Evolutionary conservation across 2,888 invertebrate species (phyloP).

Genomic region (Epiblema foenella): DNA sequence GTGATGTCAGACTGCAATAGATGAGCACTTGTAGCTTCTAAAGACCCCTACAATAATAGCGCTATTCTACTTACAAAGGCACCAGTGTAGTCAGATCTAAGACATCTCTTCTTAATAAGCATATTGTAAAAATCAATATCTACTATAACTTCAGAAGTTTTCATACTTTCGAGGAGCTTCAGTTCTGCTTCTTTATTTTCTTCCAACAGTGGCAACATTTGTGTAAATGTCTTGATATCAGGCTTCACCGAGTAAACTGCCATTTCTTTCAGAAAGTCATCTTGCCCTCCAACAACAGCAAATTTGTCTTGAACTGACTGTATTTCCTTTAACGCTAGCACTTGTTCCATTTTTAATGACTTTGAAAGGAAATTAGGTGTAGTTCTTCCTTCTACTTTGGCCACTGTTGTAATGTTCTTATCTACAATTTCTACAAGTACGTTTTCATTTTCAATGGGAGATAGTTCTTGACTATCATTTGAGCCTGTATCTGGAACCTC

Average conservation of each 20-base stretch:
- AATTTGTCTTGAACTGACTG: slow-evolving; percentile 87
- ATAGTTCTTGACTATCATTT: slow-evolving; percentile 41
- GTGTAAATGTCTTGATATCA: slow-evolving; percentile 91
- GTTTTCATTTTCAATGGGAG: slow-evolving; percentile 45
- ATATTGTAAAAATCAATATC: slow-evolving; percentile 95
- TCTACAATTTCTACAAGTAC: slow-evolving; percentile 54
- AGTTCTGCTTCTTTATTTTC: slow-evolving; percentile 87
- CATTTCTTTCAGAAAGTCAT: slow-evolving; percentile 92
- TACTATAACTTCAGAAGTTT: slow-evolving; percentile 83
- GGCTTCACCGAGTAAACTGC: slow-evolving; percentile 87
- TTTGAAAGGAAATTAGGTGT: slow-evolving; percentile 88
- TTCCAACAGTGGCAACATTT: slow-evolving; percentile 90
- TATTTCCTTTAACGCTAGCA: slow-evolving; percentile 85
- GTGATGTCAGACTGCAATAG: too few species aligned
- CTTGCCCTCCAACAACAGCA: slow-evolving; percentile 91
- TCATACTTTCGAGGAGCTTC: slow-evolving; percentile 87
- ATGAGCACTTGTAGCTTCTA: too few species aligned
- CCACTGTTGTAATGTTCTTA: slow-evolving; percentile 46
- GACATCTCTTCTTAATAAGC: slow-evolving; percentile 92
- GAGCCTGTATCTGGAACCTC: slow-evolving; percentile 14
- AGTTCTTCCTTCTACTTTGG: slow-evolving; percentile 52
- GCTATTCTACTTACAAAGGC: slow-evolving; percentile 87
- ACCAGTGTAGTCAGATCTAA: slow-evolving; percentile 87
- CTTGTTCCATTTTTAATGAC: slow-evolving; percentile 85
- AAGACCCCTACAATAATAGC: not conserved